Evolutionary conservation across 2,797 vertebrate species (phyloP), one percentile per base, ranked within the genome.

Genomic region (Argentina silus): DNA sequence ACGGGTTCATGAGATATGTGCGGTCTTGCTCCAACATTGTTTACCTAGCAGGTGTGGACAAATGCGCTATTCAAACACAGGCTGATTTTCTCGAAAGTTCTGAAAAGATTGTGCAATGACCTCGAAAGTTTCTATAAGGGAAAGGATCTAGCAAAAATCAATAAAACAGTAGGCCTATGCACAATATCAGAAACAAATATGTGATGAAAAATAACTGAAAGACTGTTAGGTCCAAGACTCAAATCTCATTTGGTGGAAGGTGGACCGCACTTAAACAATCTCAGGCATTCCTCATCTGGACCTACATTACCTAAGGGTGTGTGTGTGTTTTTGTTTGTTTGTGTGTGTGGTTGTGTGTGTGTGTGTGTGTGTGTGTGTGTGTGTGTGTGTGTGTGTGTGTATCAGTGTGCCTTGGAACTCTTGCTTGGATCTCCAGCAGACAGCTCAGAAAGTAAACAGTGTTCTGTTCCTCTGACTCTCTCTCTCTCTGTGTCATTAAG

Each of bases 11-110:
- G 61, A 82, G 77, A 83, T 81, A 85, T 89, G 85, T 77, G 82
- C 74, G 74, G 80, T 82, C 83, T 83, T 64, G 55, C 84, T 81
- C 69, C 65, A 69, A 75, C 77, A 66, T 75, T 86, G 86, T 94
- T 94, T 91, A 84, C 79, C 87, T 85, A 86, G 85, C 86, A 92
- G 92, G 92, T 93, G 93, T 93, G 91, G 87, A 81, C 90, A 87
- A 83, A 89, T 73, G 87, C 77, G 65, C 86, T 91, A 80, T 83
- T 87, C 86, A 94, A 93, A 94, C 81, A 93, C 77, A 83, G 84
- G 88, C 84, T 83, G 88, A 92, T 86, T 85, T 85, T 88, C 79
- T 53, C 68, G 81, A 89, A 83, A 75, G 64, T 73, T 90, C 27
- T 80, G 68, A 75, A 82, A 86, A 57, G 70, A 82, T 88, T 88